phyloP scores from a whole-genome alignment of 1,140 invertebrate species.

The Colletes latitarsis region DNA sequence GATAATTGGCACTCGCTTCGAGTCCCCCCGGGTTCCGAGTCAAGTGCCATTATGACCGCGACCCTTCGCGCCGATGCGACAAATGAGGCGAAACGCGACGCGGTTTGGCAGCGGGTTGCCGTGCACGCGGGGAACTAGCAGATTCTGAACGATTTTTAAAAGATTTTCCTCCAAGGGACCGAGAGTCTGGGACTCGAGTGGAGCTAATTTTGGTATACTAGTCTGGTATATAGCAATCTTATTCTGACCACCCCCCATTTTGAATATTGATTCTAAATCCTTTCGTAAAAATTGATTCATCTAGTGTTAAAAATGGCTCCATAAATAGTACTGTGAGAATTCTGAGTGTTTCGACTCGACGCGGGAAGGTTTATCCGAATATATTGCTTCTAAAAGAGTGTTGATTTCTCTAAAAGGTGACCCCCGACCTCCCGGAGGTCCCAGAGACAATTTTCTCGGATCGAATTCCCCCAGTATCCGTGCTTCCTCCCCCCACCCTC shows the following conservation, averaged over 20 bases:
- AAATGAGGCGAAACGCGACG: constrained; percentile 52
- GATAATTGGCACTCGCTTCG: constrained; percentile 62
- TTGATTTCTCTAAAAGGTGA: no score
- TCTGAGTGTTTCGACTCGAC: no score
- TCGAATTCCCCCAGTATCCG: background rate
- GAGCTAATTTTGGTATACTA: background rate
- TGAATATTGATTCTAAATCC: no score
- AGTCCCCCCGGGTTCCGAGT: constrained; percentile 31
- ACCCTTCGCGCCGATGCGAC: constrained; percentile 52
- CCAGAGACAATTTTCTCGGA: background rate
- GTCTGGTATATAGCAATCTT: no score
- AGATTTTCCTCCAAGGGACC: background rate
- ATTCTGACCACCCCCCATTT: no score
- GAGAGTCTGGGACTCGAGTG: background rate
- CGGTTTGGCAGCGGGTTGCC: constrained; percentile 6
- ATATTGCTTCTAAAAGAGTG: no score
- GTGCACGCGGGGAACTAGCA: background rate
- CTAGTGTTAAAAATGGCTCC: no score
- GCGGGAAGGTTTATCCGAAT: no score
- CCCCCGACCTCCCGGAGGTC: no score
- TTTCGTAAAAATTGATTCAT: no score
- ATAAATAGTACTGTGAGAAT: no score
- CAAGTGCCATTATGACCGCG: constrained; percentile 55
- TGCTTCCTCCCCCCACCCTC: background rate
- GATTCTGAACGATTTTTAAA: background rate